phyloP scores from a whole-genome alignment of 2,888 invertebrate species.

The Synergus itoensis region DNA sequence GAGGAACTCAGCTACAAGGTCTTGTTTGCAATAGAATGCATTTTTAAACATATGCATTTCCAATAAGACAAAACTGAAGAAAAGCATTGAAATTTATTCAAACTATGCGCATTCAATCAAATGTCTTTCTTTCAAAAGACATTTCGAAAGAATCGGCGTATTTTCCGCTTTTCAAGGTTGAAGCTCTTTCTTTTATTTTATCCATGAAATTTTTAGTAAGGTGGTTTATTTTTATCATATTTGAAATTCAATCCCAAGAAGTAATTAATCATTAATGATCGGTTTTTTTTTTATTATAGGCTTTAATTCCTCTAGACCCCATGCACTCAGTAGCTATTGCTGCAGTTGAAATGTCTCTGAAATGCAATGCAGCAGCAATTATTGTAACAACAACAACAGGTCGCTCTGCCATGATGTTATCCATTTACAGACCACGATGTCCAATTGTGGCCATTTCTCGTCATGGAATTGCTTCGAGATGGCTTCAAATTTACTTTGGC shows the following conservation, averaged over 20 bases:
- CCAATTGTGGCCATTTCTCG: conserved; percentile 86
- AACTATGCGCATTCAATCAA: neutral
- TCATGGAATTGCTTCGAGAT: conserved; percentile 81
- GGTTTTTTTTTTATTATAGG: conserved; percentile 68
- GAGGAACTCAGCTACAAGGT: conserved; percentile 69
- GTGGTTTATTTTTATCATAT: neutral
- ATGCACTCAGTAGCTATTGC: conserved; percentile 86
- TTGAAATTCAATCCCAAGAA: neutral
- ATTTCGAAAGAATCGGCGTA: too few species aligned
- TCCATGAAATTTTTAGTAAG: too few species aligned
- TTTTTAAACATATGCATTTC: neutral
- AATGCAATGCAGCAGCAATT: conserved; percentile 84
- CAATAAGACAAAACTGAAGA: neutral
- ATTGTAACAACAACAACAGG: conserved; percentile 83
- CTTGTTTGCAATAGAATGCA: conserved; percentile 6
- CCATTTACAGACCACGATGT: conserved; percentile 85
- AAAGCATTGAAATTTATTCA: conserved; percentile 29
- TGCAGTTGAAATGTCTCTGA: conserved; percentile 86
- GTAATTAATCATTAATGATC: neutral
- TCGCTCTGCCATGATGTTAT: conserved; percentile 82
- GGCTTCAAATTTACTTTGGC: conserved; percentile 84
- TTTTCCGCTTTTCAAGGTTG: neutral
- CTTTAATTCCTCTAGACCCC: conserved; percentile 81
- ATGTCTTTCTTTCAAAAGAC: neutral
- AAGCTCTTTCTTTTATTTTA: conserved; percentile 21